A percentile compares a stretch with the other conserved stretches of the same genome.
Evolutionary conservation across 2,113 vertebrate species (phyloP).

Genomic region (Eclectus roratus): DNA sequence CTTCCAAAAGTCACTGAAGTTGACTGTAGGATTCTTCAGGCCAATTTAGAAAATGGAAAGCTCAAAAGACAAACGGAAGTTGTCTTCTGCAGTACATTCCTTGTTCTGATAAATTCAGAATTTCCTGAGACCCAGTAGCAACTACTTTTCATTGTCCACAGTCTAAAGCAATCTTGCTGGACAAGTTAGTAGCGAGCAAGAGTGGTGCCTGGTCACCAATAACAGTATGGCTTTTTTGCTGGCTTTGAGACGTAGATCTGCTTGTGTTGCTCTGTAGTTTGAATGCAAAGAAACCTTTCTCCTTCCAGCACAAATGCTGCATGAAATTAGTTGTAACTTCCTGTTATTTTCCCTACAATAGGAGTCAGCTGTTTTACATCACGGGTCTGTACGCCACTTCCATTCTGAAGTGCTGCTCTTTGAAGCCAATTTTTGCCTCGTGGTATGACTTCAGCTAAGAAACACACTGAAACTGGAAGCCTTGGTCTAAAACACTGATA

Average conservation of each 20-base stretch:
- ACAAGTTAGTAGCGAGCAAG: background rate
- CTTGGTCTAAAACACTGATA: background rate
- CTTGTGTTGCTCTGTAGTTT: background rate
- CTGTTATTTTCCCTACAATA: background rate
- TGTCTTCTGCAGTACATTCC: background rate
- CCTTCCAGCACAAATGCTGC: background rate
- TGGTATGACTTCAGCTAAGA: background rate
- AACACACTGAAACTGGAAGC: background rate
- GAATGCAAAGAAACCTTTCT: background rate
- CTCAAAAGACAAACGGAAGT: background rate
- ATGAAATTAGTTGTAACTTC: background rate
- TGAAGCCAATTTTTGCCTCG: background rate
- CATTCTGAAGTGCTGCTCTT: background rate
- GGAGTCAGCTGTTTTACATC: background rate
- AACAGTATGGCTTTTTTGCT: background rate
- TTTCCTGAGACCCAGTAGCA: background rate
- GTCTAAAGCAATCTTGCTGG: background rate
- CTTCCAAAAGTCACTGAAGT: background rate
- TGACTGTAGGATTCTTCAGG: background rate
- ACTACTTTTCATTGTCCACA: background rate
- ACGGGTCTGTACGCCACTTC: background rate
- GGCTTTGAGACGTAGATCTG: background rate
- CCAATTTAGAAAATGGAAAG: background rate
- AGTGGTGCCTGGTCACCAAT: background rate
- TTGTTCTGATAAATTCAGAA: background rate